Conservation (phyloP, 2,797 vertebrate genomes). For the Notolepis coatsorum region DNA sequence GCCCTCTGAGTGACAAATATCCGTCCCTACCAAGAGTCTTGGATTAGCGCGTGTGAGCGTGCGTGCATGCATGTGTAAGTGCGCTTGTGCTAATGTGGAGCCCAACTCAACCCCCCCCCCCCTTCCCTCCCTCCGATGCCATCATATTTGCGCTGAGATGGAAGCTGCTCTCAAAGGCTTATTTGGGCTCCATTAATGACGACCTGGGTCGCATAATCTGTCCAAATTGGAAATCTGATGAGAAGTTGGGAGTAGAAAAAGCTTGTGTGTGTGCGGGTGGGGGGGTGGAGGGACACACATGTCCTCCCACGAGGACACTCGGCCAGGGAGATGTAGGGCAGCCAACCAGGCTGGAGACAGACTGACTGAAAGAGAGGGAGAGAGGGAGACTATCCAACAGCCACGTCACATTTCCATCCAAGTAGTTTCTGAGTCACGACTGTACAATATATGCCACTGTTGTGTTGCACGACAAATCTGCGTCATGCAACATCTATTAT, state of each 20-base stretch:
- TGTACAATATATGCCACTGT: too few species aligned
- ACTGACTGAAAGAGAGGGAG: not conserved
- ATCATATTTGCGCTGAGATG: constrained; percentile 41
- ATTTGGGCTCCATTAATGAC: constrained; percentile 57
- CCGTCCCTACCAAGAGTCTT: constrained; percentile 13
- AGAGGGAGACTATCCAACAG: not conserved
- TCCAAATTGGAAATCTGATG: constrained; percentile 61
- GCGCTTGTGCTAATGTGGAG: constrained; percentile 11
- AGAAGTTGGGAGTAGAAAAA: constrained; percentile 29
- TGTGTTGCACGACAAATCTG: too few species aligned
- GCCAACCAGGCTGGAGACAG: constrained; percentile 1
- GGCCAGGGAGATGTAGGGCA: constrained; percentile 19
- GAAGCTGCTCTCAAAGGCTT: constrained; percentile 46
- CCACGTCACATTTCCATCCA: too few species aligned
- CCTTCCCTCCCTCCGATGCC: not conserved
- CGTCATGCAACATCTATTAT: too few species aligned
- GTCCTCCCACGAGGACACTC: constrained; percentile 17
- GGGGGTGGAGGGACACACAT: constrained; percentile 19
- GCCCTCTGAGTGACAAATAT: constrained; percentile 2
- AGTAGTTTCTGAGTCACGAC: too few species aligned
- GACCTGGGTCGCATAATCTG: constrained; percentile 42
- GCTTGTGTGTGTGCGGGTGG: too few species aligned
- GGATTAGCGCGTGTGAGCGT: constrained; percentile 34
- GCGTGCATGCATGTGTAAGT: not conserved
- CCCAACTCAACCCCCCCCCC: too few species aligned